These are phyloP conservation scores for Tetrao urogallus DNA, from an alignment of 2,113 vertebrate species.

Conservation along the genomic window DNA sequence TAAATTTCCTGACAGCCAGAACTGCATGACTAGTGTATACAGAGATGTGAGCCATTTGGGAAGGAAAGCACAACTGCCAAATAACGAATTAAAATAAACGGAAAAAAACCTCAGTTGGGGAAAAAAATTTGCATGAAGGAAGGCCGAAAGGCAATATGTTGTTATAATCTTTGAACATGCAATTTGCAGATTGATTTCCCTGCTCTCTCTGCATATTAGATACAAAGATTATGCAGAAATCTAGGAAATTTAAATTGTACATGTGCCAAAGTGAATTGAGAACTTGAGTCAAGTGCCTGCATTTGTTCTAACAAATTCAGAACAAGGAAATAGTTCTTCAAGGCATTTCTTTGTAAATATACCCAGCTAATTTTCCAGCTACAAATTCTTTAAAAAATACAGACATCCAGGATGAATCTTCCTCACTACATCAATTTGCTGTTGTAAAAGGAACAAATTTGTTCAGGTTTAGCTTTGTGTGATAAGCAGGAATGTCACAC, in stretches of 20 bases:
- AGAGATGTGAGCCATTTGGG: slow-evolving; percentile 18
- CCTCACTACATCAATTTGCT: neutral
- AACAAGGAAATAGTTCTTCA: slow-evolving; percentile 36
- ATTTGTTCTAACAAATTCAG: slow-evolving; percentile 61
- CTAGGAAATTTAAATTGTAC: slow-evolving; percentile 64
- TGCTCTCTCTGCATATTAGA: slow-evolving; percentile 63
- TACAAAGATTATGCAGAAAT: slow-evolving; percentile 75
- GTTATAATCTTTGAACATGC: slow-evolving; percentile 23
- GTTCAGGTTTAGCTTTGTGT: neutral
- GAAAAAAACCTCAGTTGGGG: neutral
- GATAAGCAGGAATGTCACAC: neutral
- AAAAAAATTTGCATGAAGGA: slow-evolving; percentile 3
- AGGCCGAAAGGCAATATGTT: slow-evolving; percentile 52
- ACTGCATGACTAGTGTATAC: slow-evolving; percentile 31
- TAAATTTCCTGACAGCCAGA: slow-evolving; percentile 48
- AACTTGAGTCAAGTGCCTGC: slow-evolving; percentile 43
- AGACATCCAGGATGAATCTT: neutral
- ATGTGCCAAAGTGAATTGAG: slow-evolving; percentile 55
- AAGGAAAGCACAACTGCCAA: slow-evolving; percentile 27
- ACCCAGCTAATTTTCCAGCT: slow-evolving; percentile 20
- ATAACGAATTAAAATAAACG: slow-evolving; percentile 30
- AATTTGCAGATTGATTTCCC: slow-evolving; percentile 64
- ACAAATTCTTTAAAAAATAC: slow-evolving; percentile 13
- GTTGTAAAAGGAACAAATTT: neutral
- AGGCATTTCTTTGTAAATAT: slow-evolving; percentile 27